Percentiles rank a stretch among this genome's conserved stretches.
Conservation (phyloP, 2,113 vertebrate species). For the Micronycteris hirsuta region DNA sequence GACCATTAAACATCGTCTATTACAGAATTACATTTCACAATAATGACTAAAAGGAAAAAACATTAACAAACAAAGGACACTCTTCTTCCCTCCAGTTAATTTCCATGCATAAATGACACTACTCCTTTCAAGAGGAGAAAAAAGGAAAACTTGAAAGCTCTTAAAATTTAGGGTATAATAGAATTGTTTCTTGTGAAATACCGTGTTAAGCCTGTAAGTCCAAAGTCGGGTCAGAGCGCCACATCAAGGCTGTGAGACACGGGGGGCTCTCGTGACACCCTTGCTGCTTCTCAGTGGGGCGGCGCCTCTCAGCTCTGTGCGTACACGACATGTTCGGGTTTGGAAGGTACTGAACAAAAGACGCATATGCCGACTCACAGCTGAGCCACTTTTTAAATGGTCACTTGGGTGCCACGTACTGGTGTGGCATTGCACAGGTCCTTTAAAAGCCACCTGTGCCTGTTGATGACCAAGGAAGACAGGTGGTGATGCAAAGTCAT, state of each 20-base stretch:
- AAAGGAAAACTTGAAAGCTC: slow-evolving; percentile 57
- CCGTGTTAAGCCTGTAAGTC: background rate
- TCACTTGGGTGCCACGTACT: background rate
- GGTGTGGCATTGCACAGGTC: background rate
- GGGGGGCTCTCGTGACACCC: accelerated
- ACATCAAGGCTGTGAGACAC: background rate
- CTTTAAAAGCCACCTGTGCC: background rate
- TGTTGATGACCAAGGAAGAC: accelerated
- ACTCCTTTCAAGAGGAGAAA: background rate
- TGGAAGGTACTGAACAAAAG: background rate
- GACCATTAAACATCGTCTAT: slow-evolving; percentile 9
- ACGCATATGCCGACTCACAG: background rate
- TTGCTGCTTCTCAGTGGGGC: background rate
- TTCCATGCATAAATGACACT: background rate
- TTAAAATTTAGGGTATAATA: slow-evolving; percentile 46
- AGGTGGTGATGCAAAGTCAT: accelerated
- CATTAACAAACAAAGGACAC: slow-evolving; percentile 30
- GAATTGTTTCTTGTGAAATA: slow-evolving; percentile 45
- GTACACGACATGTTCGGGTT: background rate
- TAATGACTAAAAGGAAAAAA: background rate
- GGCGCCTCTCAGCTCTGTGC: background rate
- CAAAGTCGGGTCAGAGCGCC: background rate
- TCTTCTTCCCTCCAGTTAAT: background rate
- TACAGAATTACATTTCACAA: slow-evolving; percentile 55
- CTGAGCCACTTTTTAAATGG: background rate